Conservation (phyloP, 1,140 invertebrate genomes). For the Aculops lycopersici region DNA sequence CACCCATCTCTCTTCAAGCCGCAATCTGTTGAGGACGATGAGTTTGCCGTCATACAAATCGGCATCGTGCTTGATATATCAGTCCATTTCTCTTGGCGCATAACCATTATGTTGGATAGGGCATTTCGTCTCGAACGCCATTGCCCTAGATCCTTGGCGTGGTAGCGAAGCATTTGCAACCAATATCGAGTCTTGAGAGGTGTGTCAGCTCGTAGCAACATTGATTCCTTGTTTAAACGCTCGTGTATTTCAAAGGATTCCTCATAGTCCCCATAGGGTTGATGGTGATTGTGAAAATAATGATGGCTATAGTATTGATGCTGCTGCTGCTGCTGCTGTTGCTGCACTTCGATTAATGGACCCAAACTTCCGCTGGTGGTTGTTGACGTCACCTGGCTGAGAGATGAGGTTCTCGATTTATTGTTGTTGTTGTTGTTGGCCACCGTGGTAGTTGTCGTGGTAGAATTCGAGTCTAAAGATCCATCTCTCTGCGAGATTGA, state of each 20-base stretch:
- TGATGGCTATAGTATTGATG: neutral
- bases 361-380: neutral
- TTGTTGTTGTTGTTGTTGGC: neutral
- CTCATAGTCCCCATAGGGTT: constrained; percentile 49
- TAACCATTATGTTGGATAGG: constrained; percentile 71
- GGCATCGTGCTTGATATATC: no score
- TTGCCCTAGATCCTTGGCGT: constrained; percentile 53
- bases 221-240: constrained; percentile 60
- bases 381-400: neutral
- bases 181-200: constrained; percentile 44
- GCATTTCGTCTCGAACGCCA: constrained; percentile 67
- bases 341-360: neutral
- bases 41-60: no score
- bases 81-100: no score
- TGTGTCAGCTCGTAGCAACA: constrained; percentile 60
- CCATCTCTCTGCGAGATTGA: no score
- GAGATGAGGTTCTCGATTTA: neutral
- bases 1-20: no score
- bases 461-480: constrained; percentile 1
- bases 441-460: neutral
- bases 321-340: neutral
- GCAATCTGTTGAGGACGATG: no score
- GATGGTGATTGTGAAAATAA: constrained; percentile 22
- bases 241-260: constrained; percentile 85
- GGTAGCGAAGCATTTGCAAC: constrained; percentile 56